Evolutionary conservation across 2,113 vertebrate genomes (phyloP).

Genomic region (Elaphurus davidianus): DNA sequence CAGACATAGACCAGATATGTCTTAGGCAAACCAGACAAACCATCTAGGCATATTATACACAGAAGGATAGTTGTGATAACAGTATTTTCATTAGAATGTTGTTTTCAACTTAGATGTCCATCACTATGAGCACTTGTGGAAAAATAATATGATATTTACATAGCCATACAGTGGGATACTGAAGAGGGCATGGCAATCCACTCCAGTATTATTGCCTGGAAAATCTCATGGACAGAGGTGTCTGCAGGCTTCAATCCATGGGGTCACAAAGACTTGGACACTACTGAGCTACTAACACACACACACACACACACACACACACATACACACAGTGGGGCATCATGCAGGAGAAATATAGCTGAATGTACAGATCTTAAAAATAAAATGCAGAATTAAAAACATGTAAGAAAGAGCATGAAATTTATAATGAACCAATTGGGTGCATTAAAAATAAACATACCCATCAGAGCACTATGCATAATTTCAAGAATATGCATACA

Average conservation of each 20-base stretch:
- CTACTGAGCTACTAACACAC: neutral
- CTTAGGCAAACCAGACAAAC: neutral
- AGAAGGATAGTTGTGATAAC: neutral
- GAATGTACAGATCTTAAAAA: neutral
- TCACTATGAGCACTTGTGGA: neutral
- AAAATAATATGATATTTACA: neutral
- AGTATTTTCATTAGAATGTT: neutral
- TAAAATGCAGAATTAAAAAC: neutral
- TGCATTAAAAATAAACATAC: neutral
- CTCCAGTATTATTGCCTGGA: neutral
- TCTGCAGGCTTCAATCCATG: neutral
- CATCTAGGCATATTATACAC: neutral
- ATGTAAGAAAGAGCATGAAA: neutral
- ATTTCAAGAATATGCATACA: neutral
- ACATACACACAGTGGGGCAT: neutral
- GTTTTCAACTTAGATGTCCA: neutral
- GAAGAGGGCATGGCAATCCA: neutral
- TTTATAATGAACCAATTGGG: neutral
- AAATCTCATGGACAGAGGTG: neutral
- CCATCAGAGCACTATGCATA: neutral
- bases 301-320: neutral
- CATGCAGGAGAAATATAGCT: neutral
- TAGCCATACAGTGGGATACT: neutral
- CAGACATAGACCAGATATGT: neutral
- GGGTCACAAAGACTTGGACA: neutral